Conservation (phyloP, 2,113 vertebrate species). For the Hydrochoerus hydrochaeris region DNA sequence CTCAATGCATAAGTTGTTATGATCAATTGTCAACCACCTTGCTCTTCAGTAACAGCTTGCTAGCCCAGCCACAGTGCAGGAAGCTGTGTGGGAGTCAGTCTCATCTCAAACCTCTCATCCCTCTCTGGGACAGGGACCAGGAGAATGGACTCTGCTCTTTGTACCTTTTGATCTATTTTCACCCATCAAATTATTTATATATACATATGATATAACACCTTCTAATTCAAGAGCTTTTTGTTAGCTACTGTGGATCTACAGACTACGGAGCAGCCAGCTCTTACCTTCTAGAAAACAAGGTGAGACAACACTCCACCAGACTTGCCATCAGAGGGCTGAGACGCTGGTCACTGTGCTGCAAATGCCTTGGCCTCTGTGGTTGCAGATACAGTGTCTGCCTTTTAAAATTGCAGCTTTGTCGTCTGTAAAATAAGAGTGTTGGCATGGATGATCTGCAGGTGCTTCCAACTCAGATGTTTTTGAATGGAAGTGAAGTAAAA, state of each 20-base stretch:
- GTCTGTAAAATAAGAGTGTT: neutral
- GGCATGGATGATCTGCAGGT: neutral
- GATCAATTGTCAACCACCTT: neutral
- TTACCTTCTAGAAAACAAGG: neutral
- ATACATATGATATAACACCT: neutral
- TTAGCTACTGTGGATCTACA: neutral
- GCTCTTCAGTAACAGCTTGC: neutral
- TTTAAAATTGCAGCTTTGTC: neutral
- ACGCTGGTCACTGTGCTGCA: neutral
- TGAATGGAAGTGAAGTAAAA: neutral
- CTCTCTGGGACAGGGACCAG: neutral
- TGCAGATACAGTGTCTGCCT: neutral
- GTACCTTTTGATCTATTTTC: neutral
- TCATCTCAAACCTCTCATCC: neutral
- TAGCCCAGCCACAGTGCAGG: neutral
- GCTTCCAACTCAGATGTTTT: neutral
- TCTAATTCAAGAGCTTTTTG: neutral
- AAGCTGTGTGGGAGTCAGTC: neutral
- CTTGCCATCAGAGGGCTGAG: neutral
- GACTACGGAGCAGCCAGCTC: neutral
- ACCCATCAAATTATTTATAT: neutral
- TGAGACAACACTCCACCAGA: fast-evolving
- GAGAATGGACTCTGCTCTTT: neutral
- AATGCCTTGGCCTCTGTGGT: neutral
- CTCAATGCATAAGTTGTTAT: neutral